phyloP scores from a whole-genome alignment of 2,113 vertebrate species.

The Monopterus albus region DNA sequence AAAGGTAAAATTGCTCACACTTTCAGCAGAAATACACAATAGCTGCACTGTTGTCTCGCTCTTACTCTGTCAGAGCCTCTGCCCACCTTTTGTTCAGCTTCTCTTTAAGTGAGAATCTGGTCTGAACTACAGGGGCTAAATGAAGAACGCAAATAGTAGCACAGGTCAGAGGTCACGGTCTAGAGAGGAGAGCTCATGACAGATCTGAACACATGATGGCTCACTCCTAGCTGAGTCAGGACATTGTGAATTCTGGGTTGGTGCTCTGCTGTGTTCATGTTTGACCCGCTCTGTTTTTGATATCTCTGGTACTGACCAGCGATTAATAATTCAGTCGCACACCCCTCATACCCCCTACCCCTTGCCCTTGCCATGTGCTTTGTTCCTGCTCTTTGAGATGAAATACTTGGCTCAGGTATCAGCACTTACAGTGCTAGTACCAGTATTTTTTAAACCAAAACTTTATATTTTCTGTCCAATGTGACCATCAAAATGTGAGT shows the following conservation, averaged over 20 bases:
- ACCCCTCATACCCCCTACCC: neutral
- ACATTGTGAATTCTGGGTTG: neutral
- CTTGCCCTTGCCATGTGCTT: constrained; percentile 51
- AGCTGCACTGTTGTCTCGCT: constrained; percentile 46
- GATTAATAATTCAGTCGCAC: constrained; percentile 60
- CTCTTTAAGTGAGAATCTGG: constrained; percentile 58
- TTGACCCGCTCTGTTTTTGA: no score
- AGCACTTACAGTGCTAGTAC: neutral
- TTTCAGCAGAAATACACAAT: no score
- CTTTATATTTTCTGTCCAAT: no score
- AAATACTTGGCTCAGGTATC: constrained; percentile 76
- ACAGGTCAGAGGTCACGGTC: constrained; percentile 29
- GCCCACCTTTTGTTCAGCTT: constrained; percentile 38
- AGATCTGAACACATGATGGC: neutral
- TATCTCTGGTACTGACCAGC: constrained; percentile 20
- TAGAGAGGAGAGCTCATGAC: neutral
- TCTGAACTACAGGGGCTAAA: constrained; percentile 34
- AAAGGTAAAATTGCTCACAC: no score
- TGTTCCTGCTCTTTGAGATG: constrained; percentile 59
- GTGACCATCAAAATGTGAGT: no score
- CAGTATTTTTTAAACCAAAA: constrained; percentile 4
- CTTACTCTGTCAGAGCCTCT: constrained; percentile 28
- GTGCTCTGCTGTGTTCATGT: no score
- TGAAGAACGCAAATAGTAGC: constrained; percentile 40
- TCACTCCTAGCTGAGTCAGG: neutral